Evolutionary conservation across 2,113 vertebrate species (phyloP).

Genomic region (Poeciliopsis occidentalis): DNA sequence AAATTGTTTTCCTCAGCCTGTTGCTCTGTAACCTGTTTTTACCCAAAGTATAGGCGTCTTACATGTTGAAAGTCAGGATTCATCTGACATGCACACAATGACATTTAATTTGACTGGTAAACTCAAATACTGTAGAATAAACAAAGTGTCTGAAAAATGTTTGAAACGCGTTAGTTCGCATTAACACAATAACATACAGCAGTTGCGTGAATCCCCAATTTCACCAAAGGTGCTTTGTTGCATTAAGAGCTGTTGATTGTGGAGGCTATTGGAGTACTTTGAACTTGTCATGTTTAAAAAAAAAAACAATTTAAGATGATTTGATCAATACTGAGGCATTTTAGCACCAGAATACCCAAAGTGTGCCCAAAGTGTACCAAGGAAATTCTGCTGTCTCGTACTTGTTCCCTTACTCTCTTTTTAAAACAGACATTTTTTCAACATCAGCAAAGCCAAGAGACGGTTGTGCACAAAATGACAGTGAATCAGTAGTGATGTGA

Average conservation of each 20-base stretch:
- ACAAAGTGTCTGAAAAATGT: no score
- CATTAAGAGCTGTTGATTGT: not conserved
- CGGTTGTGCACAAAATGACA: no score
- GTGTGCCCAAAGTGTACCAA: not conserved
- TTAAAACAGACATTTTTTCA: no score
- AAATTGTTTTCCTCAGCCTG: not conserved
- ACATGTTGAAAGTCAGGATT: constrained; percentile 1
- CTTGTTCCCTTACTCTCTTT: no score
- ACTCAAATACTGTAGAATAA: no score
- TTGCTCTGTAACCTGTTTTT: not conserved
- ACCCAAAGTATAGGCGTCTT: no score
- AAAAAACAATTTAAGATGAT: not conserved
- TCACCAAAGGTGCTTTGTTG: not conserved
- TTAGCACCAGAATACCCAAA: not conserved
- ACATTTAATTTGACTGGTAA: constrained; percentile 43
- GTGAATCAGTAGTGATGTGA: not conserved
- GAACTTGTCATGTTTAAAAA: not conserved
- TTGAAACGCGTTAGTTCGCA: no score
- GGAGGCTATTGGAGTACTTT: not conserved
- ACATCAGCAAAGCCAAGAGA: no score
- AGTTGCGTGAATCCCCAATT: no score
- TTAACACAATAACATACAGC: no score
- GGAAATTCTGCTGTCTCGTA: not conserved
- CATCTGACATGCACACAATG: constrained; percentile 47
- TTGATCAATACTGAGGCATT: no score